Evolutionary conservation across 2,888 invertebrate genomes (phyloP), one percentile per base, ranked within the genome.

Genomic region (Parnassius smintheus): DNA sequence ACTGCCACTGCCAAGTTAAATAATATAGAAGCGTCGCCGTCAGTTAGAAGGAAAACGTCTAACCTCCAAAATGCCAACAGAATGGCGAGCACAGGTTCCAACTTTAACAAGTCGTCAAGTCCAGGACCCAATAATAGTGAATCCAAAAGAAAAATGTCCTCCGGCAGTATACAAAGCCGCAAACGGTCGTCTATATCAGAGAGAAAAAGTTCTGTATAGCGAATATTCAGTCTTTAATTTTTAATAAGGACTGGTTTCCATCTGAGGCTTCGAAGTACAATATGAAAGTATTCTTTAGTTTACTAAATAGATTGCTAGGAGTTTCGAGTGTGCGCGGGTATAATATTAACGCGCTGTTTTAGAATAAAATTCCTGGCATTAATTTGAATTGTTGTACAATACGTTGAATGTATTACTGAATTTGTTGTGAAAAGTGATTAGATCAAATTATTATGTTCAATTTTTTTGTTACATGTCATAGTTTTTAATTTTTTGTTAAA

Each of bases 121-220:
- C 80, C 85, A 1, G 84, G 73, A 0, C 78, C 82, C 57, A 80
- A 75, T 46, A 49, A 13, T 9, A 75, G 72, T 0, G 85, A 87
- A 1, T 81, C 84, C 7, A 83, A 92, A 66, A 76, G 93, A 46
- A 89, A 92, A 70, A 92, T 93, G 83, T 92, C 92, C 0, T 92
- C 91, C 35, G 92, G 92, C 3, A 88, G 85, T 65, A 86, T 88
- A 70, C 88, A 87, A 65, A 89, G 85, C 61, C 82, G 91, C 61
- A 92, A 92, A 67, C 79, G 91, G 2, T 84, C 90, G 0, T 89
- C 89, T 4, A 84, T 91, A 72, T 86, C 90, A 3, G 91, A 92
- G 54, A 73, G 92, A 56, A 92, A 92, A 65, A 88, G 86, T 68
- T 89, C 90, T n/a, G 88, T 88, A 80, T 91, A 90, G 84, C 83